phyloP scores from a whole-genome alignment of 2,797 vertebrate species.

The Peromyscus nudipes region DNA sequence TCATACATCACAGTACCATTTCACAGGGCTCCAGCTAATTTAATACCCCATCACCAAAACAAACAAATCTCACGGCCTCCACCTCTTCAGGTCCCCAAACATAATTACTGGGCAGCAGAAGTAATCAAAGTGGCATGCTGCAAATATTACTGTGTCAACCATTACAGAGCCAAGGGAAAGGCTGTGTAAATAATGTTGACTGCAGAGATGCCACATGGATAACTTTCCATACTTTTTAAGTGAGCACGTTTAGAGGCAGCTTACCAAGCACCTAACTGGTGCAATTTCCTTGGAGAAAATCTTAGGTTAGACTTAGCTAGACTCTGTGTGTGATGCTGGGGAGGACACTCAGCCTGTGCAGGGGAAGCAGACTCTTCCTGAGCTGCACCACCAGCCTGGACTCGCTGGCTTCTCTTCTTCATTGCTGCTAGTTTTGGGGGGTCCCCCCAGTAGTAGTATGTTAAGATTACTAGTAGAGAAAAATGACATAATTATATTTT shows the following conservation, averaged over 20 bases:
- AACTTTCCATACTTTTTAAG: not conserved
- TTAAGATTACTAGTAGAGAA: not conserved
- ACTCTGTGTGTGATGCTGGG: not conserved
- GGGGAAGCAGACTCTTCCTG: not conserved
- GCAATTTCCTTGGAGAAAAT: not conserved
- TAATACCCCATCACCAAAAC: slow-evolving; percentile 40
- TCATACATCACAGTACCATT: not conserved
- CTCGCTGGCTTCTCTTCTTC: not conserved
- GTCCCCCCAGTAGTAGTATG: not conserved
- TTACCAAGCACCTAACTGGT: not conserved
- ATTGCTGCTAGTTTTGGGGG: not conserved
- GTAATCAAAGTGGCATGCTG: not conserved
- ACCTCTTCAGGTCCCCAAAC: not conserved
- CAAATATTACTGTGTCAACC: not conserved
- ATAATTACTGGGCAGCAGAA: not conserved
- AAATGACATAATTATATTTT: not conserved
- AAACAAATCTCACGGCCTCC: not conserved
- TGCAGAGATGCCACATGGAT: not conserved
- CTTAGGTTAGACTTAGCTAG: not conserved
- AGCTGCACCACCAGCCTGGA: not conserved
- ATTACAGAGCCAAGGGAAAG: not conserved
- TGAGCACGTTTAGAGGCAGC: not conserved
- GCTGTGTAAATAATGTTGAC: not conserved
- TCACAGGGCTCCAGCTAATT: not conserved
- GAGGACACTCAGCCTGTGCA: not conserved